These are phyloP conservation scores for Caenorhabditis sulstoni DNA, from an alignment of 2,888 invertebrate species.

Conservation along the genomic window DNA sequence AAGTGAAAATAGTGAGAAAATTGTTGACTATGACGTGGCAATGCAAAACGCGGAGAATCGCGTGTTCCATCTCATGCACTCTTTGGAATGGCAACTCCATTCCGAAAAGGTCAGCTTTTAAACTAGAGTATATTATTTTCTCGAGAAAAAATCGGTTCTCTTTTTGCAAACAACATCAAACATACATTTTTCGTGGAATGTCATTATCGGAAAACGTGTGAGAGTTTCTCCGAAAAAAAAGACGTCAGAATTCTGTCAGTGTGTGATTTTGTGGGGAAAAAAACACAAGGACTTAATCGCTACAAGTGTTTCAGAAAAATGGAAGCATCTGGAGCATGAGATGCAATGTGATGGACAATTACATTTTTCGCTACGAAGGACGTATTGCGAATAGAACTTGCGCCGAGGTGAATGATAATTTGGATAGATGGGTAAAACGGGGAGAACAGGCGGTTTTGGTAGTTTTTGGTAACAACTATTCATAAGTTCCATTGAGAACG, in stretches of 20 bases:
- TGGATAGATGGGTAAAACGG: too few species aligned
- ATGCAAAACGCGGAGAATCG: slow-evolving; percentile 63
- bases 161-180: not conserved
- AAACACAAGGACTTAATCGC: not conserved
- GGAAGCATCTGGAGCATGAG: slow-evolving; percentile 63
- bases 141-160: too few species aligned
- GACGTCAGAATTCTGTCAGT: not conserved
- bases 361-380: slow-evolving; percentile 66
- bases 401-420: slow-evolving; percentile 49
- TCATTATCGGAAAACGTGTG: not conserved
- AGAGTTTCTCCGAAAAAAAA: not conserved
- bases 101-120: slow-evolving; percentile 54
- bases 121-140: too few species aligned
- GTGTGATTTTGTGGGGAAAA: not conserved
- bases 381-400: slow-evolving; percentile 53
- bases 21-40: slow-evolving; percentile 50
- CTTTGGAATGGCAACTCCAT: slow-evolving; percentile 65
- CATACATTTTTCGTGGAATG: not conserved
- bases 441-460: too few species aligned
- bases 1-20: slow-evolving; percentile 12
- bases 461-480: too few species aligned
- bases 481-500: too few species aligned
- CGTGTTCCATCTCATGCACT: slow-evolving; percentile 64
- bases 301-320: slow-evolving; percentile 50
- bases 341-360: slow-evolving; percentile 64